Evolutionary conservation across 2,797 vertebrate species (phyloP), one percentile per base, ranked within the genome.

Genomic region (Etheostoma perlongum): DNA sequence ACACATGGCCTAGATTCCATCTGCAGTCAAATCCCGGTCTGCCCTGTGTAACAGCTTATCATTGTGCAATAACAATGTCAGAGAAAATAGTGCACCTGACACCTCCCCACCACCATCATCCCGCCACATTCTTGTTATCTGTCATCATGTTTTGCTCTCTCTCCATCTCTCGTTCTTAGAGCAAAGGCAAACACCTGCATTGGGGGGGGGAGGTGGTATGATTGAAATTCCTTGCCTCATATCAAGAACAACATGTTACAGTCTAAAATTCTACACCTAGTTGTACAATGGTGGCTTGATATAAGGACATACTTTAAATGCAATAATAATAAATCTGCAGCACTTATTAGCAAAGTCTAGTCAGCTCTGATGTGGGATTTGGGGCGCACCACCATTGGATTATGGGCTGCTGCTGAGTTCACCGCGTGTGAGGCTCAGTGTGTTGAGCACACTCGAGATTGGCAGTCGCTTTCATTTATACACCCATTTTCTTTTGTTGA

Each of bases 51-150:
- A 93, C 81, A 82, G 87, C 89, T 88, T 85, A 90, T 91, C 85
- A 87, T 80, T 88, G 88, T 84, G 82, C 87, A 90, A 89, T 93
- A 92, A 89, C 86, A 85, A 84, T 88, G 87, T 89, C 83, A 72
- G 74, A 79, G 84, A 84, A 87, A 86, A 92, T 78, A 55, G 74
- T 76, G 83, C 86, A 91, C 72, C 86, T 82, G 74, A 88, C 72
- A 33, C 85, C 49, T 33, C 33, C 33, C 55, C 6, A 11, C 5
- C 69, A 78, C 81, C 64, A 14, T 49, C 67, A 44, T 12, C 72
- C 74, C 42, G n/a, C n/a, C 25, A 65, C 14, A 84, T 71, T 76
- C 66, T 60, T 76, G 68, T 81, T 89, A 86, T 89, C 83, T 83
- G 53, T 74, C 81, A 84, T 81, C 74, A 68, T 19, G 64, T 59